phyloP scores from a whole-genome alignment of 23 tunicate species.

The Halocynthia roretzi region DNA sequence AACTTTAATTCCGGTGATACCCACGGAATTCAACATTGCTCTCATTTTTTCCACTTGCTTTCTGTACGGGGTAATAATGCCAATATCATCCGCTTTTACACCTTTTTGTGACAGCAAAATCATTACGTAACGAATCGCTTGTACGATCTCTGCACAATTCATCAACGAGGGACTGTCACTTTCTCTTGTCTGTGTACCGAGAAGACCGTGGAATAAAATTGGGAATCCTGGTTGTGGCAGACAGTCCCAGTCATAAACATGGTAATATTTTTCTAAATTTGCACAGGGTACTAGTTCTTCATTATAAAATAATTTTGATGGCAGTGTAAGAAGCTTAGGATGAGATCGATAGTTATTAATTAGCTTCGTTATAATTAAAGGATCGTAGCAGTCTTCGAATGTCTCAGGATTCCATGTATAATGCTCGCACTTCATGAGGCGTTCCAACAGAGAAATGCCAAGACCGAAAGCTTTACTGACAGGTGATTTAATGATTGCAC shows the following conservation, averaged over 20 bases:
- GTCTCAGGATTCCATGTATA: slow-evolving; percentile 25
- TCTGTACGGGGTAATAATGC: slow-evolving; percentile 69
- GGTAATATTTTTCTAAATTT: not conserved
- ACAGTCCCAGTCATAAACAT: slow-evolving; percentile 43
- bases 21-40: slow-evolving; percentile 52
- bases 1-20: slow-evolving; percentile 54
- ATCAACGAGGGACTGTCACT: slow-evolving; percentile 51
- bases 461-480: slow-evolving; percentile 44
- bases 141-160: slow-evolving; percentile 70
- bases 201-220: slow-evolving; percentile 58
- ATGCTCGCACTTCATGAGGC: slow-evolving; percentile 41
- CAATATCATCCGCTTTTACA: slow-evolving; percentile 31
- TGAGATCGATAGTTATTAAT: slow-evolving; percentile 81
- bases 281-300: slow-evolving; percentile 63
- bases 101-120: slow-evolving; percentile 14
- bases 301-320: slow-evolving; percentile 64
- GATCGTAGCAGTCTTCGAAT: slow-evolving; percentile 57
- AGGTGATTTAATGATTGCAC: slow-evolving; percentile 65
- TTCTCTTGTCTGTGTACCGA: slow-evolving; percentile 56
- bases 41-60: slow-evolving; percentile 84
- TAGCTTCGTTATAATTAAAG: slow-evolving; percentile 70
- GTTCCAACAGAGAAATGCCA: slow-evolving; percentile 58
- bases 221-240: slow-evolving; percentile 56
- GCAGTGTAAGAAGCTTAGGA: slow-evolving; percentile 32
- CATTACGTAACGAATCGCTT: slow-evolving; percentile 48